Evolutionary conservation across 1,140 invertebrate genomes (phyloP), one percentile per base, ranked within the genome.

Genomic region (Pemphigus obesinymphae): DNA sequence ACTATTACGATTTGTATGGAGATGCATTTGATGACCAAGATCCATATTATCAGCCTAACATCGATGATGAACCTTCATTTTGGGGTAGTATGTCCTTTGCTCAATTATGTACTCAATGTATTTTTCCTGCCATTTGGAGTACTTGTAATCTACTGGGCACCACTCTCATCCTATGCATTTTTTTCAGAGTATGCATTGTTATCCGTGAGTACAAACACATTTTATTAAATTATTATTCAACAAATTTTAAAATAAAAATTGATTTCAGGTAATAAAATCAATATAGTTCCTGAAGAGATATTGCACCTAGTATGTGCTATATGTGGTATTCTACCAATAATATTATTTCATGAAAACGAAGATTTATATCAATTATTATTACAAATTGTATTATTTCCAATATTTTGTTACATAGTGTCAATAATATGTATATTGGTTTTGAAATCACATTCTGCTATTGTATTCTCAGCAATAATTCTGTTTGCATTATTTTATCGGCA

Each of bases 401-500:
- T 80, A 20, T 40, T 80, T 20, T 55, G 76, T 61, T 80, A 80
- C 8, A 61, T 80, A 10, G 7, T 80, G 6, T 43, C 55, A 45
- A 23, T 45, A 63, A 61, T 61, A 43, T 61, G 23, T n/a, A 31
- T 80, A 29, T 63, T 58, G 10, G 17, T 11, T 4, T 63, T 61
- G 15, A 61, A 29, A 80, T 11, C 3, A 0, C 37, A 40, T 80
- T 58, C 37, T 0, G 34, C 76, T 29, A 20, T 63, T 43, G 53
- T 80, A 15, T 80, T 80, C 29, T 80, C 53, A 11, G 3, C 40
- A 29, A 45, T 80, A 40, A 61, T 80, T 17, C 26, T 80, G 31
- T 26, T 45, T 1, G 15, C 55, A 45, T 29, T 80, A 20, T 43
- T 80, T 8, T 80, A 80, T 43, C 76, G 55, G 76, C 63, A 5